A percentile compares a stretch with the other conserved stretches of the same genome.
These are phyloP conservation scores for Corythaixoides concolor DNA, from an alignment of 2,113 vertebrate species.

Conservation along the genomic window DNA sequence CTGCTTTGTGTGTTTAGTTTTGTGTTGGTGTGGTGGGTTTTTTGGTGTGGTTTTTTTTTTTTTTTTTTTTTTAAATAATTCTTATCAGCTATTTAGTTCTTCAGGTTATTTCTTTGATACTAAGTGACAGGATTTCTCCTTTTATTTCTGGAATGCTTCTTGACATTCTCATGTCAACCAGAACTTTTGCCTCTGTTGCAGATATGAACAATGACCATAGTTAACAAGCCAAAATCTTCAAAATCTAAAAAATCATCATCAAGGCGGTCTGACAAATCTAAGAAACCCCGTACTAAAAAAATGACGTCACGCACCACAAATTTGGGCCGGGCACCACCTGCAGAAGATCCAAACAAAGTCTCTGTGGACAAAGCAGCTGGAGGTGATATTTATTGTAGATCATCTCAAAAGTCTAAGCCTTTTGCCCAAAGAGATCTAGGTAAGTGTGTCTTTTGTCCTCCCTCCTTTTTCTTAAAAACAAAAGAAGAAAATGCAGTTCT, in stretches of 20 bases:
- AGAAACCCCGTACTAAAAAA: conserved; percentile 84
- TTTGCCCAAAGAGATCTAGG: conserved; percentile 85
- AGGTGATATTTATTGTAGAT: conserved; percentile 85
- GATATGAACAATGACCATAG: conserved; percentile 98
- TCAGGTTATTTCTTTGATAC: not conserved
- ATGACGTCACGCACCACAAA: conserved; percentile 88
- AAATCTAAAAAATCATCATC: conserved; percentile 86
- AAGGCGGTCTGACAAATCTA: conserved; percentile 75
- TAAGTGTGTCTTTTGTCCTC: conserved; percentile 46
- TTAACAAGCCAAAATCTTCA: conserved; percentile 94
- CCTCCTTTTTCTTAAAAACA: not conserved
- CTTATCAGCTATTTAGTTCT: not conserved
- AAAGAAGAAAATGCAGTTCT: not conserved
- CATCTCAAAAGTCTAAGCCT: conserved; percentile 82
- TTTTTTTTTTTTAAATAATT: not conserved
- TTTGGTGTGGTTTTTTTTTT: not conserved
- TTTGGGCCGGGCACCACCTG: conserved; percentile 82
- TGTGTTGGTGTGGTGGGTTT: not conserved
- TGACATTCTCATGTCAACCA: not conserved
- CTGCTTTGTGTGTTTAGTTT: not conserved
- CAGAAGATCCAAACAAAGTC: conserved; percentile 83
- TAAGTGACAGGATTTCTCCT: not conserved
- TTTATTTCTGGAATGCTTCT: not conserved
- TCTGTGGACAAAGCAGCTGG: conserved; percentile 86
- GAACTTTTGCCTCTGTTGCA: conserved; percentile 62